These are phyloP conservation scores for Taphrorychus bicolor DNA, from an alignment of 2,888 invertebrate species.

Conservation along the genomic window DNA sequence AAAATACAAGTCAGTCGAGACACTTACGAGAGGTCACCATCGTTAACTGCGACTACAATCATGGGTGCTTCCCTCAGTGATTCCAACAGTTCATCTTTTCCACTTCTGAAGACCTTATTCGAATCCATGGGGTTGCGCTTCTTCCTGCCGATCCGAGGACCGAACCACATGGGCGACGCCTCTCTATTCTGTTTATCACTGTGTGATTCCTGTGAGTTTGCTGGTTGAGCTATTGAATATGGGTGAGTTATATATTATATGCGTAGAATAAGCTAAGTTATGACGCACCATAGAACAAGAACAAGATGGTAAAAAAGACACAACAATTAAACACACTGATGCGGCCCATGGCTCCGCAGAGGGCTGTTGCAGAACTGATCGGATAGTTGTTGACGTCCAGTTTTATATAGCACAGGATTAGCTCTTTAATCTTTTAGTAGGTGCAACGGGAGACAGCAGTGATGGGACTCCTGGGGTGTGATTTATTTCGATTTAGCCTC, in stretches of 20 bases:
- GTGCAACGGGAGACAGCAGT: constrained; percentile 26
- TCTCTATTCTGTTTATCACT: constrained; percentile 21
- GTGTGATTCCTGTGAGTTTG: background rate
- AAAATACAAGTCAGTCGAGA: background rate
- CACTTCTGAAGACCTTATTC: constrained; percentile 25
- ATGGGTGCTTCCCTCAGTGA: constrained; percentile 31
- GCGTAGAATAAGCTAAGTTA: too few relatives aligned
- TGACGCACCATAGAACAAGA: constrained; percentile 3
- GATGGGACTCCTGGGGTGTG: constrained; percentile 36
- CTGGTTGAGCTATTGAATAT: too few relatives aligned
- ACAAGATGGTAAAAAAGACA: constrained; percentile 25
- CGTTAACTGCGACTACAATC: constrained; percentile 36
- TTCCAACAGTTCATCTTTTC: constrained; percentile 29
- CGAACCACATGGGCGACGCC: constrained; percentile 60
- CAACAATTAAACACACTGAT: constrained; percentile 33
- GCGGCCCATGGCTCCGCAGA: constrained; percentile 22
- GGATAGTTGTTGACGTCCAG: constrained; percentile 7
- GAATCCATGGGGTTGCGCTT: constrained; percentile 55
- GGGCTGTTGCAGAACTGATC: constrained; percentile 7
- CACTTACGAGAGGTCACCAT: constrained; percentile 12
- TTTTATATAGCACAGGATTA: constrained; percentile 22
- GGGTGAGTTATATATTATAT: too few relatives aligned
- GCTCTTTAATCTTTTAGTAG: constrained; percentile 21
- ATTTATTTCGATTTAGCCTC: constrained; percentile 29
- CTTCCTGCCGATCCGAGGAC: constrained; percentile 63